Evolutionary conservation across 2,797 vertebrate genomes (phyloP), one percentile per base, ranked within the genome.

Genomic region (Molothrus aeneus): DNA sequence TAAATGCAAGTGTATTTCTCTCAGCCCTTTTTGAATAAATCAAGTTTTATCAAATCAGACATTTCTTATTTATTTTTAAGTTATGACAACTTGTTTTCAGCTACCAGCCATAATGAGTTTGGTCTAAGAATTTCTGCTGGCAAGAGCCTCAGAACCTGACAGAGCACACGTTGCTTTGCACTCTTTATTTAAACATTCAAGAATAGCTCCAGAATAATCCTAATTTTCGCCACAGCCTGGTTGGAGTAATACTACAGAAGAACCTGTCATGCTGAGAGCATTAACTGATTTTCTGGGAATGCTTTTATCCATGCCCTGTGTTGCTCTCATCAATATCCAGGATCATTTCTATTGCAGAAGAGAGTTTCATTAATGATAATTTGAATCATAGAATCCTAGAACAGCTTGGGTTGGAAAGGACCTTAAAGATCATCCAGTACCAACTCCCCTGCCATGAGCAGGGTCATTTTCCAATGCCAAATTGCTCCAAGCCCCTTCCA

Each of bases 11-110:
- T 78, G 74, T 93, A 72, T 92, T 95, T 84, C 48, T 90, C 90
- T 91, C 81, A 56, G 43, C 74, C 60, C 71, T 60, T 82, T 94
- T 93, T 63, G 51, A 95, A 93, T 96, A 91, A 96, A 96, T 74
- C 71, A 69, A 78, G 26, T 88, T 92, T 90, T 88, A 82, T 88
- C 60, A 92, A 93, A 88, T 66, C 71, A 85, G 91, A n/a, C 34
- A 71, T 85, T 93, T 84, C 77, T 92, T 75, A 70, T 21, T 94
- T 78, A 42, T 86, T 96, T 86, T 92, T 86, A 88, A 80, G 47
- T 11, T 80, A 57, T 1, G 0, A 79, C 60, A 92, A 54, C 63
- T 90, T 84, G 70, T 31, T 86, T 92, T 64, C 90, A 92, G 53
- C 71, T 36, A 72, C 17, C 73, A 86, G 54, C 45, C 47, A 25